Percentiles rank a stretch among this genome's conserved stretches.
These are phyloP conservation scores for Todiramphus saurophagus DNA, from an alignment of 2,113 vertebrate species.

Conservation along the genomic window DNA sequence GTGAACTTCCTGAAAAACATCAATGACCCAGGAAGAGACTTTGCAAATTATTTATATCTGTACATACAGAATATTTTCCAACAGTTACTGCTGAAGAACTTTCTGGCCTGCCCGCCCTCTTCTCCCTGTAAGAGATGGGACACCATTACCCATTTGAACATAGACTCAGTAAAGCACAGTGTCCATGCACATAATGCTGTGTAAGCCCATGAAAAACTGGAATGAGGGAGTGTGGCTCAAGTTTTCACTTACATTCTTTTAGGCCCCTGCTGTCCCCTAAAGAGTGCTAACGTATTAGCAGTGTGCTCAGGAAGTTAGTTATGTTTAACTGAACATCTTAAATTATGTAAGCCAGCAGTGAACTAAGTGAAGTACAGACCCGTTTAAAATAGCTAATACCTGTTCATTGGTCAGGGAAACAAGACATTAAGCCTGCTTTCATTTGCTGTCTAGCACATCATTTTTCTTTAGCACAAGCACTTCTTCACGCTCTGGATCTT, in stretches of 20 bases:
- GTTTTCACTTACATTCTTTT: background rate
- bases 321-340: background rate
- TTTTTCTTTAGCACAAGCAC: background rate
- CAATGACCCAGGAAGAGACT: background rate
- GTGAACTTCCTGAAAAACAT: background rate
- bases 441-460: background rate
- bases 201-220: background rate
- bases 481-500: background rate
- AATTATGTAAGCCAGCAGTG: background rate
- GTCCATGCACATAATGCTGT: accelerated
- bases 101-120: background rate
- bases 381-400: background rate
- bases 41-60: background rate
- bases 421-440: background rate
- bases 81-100: background rate
- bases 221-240: accelerated
- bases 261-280: background rate
- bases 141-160: background rate
- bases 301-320: background rate
- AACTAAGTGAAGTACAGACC: background rate
- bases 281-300: background rate
- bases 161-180: background rate
- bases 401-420: background rate
- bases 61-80: background rate
- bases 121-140: background rate